Evolutionary conservation across 1,140 invertebrate species (phyloP), one percentile per base, ranked within the genome.

Genomic region (Liolophura sinensis): DNA sequence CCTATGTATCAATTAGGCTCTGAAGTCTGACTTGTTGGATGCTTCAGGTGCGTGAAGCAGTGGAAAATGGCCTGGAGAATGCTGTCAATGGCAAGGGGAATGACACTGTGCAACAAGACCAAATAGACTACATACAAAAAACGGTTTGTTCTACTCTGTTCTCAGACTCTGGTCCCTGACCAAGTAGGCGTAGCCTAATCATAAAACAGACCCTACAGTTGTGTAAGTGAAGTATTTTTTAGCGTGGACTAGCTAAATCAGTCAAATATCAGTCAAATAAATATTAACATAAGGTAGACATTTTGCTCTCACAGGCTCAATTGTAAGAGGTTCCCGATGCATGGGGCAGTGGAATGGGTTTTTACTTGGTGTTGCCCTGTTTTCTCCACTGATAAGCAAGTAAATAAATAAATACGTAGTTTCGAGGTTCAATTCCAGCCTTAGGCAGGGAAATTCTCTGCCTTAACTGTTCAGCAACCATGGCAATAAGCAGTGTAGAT

Each of bases 71-170:
- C 54, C 27, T 83, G 24, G 55, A 72, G n/a, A 56, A 75, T 50
- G 76, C 75, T 12, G 40, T 83, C 25, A 60, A 77, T 50, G 72
- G 76, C 47, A 82, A 81, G 60, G 73, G 72, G 1, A 63, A 64
- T 56, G 69, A 68, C 4, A 72, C 67, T 54, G 51, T 60, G 16
- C 57, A 73, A 25, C 67, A 70, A 57, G 73, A 79, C 51, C 78
- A 83, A 68, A 72, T 83, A n/a, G 77, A 83, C 59, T 81, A 73
- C 64, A 68, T 83, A 46, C 82, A 83, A 56, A 52, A 66, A 25
- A 58, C 79, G 75, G 79, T 83, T 65, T 67, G 61, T 60, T 46
- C 15, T 49, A 5, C n/a, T 40, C 18, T 15, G 20, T 22, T 58
- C 47, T 4, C 12, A 60, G 31, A 18, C 16, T 25, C 18, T 46